Conservation (phyloP, 2,888 invertebrate species). For the Agrotis clavis region DNA sequence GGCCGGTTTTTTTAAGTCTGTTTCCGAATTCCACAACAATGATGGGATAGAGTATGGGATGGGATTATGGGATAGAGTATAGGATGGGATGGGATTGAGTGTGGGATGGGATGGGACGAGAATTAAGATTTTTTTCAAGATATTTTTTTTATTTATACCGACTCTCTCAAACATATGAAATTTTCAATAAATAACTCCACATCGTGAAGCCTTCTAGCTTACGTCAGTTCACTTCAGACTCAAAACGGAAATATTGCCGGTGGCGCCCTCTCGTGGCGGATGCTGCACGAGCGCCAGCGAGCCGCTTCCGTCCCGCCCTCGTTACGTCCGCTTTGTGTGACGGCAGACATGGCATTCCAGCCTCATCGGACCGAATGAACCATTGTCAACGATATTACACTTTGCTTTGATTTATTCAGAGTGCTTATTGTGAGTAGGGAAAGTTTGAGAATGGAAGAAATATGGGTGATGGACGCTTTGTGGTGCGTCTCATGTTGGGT, state of each 20-base stretch:
- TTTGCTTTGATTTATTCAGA: constrained; percentile 65
- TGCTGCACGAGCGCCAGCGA: constrained; percentile 77
- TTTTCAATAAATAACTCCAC: constrained; percentile 49
- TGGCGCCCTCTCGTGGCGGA: constrained; percentile 74
- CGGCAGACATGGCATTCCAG: constrained; percentile 62
- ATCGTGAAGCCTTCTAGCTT: constrained; percentile 39
- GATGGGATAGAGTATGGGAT: too few relatives aligned
- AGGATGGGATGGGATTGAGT: too few relatives aligned
- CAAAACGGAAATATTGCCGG: constrained; percentile 80
- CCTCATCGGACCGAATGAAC: constrained; percentile 68
- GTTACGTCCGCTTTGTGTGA: constrained; percentile 81
- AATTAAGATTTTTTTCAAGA: too few relatives aligned
- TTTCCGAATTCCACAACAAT: too few relatives aligned
- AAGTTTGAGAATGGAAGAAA: constrained; percentile 41
- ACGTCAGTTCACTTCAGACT: constrained; percentile 58
- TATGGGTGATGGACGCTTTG: constrained; percentile 28
- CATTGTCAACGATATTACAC: constrained; percentile 73
- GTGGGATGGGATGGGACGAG: too few relatives aligned
- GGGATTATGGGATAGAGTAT: too few relatives aligned
- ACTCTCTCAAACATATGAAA: not conserved
- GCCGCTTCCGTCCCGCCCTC: constrained; percentile 83
- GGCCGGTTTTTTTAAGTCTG: too few relatives aligned
- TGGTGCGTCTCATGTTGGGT: not conserved
- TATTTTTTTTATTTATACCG: not conserved
- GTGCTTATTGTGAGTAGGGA: constrained; percentile 51